A percentile compares a stretch with the other conserved stretches of the same genome.
These are phyloP conservation scores for Pipa parva DNA, from an alignment of 2,113 vertebrate species.

Conservation along the genomic window DNA sequence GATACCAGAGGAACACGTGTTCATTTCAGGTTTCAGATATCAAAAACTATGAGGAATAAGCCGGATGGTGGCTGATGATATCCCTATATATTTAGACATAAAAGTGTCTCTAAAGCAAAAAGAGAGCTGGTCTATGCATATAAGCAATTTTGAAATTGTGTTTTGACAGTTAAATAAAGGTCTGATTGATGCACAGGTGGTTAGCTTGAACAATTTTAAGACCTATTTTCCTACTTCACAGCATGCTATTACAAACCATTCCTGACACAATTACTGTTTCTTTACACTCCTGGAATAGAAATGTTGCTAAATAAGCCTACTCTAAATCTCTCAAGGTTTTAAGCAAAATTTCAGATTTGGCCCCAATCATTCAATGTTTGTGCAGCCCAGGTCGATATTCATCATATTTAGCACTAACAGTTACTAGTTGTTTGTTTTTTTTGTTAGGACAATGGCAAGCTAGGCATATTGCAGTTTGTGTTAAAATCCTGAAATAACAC, in stretches of 20 bases:
- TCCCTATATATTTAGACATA: background rate
- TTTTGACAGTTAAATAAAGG: background rate
- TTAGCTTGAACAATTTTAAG: background rate
- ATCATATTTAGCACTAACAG: too few species aligned
- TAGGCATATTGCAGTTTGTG: too few species aligned
- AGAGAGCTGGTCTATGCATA: background rate
- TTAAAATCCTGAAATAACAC: too few species aligned
- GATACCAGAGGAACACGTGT: conserved; percentile 32
- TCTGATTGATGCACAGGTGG: background rate
- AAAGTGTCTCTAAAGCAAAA: conserved; percentile 3
- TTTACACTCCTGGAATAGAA: background rate
- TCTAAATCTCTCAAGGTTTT: too few species aligned
- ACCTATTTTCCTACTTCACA: background rate
- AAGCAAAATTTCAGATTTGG: too few species aligned
- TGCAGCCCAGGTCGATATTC: too few species aligned
- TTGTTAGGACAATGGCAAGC: too few species aligned
- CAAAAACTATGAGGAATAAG: conserved; percentile 3
- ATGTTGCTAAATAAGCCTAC: background rate
- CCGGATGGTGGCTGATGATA: conserved; percentile 7
- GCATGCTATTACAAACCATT: background rate
- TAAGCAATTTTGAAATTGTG: background rate
- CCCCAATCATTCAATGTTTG: too few species aligned
- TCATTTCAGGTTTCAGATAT: conserved; percentile 22
- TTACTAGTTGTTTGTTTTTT: too few species aligned
- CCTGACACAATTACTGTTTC: background rate